Conservation (phyloP, 1,140 invertebrate species). For the Drosophila hydei region DNA sequence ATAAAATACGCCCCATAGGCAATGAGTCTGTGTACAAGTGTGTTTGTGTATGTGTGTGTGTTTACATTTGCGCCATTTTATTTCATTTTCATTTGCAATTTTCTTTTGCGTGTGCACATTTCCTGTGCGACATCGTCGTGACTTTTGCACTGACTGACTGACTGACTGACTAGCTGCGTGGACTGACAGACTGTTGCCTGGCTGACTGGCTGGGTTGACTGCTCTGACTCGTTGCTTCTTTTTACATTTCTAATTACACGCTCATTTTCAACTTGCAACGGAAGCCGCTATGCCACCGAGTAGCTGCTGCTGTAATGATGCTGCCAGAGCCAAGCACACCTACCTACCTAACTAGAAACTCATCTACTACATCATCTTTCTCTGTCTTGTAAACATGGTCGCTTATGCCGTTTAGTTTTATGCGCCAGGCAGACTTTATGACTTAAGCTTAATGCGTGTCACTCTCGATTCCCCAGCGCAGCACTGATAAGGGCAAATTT, state of each 20-base stretch:
- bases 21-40: slow-evolving; percentile 34
- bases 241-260: slow-evolving; percentile 74
- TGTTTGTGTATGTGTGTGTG: slow-evolving; percentile 37
- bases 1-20: slow-evolving; percentile 54
- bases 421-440: slow-evolving; percentile 37
- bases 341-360: not conserved
- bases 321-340: slow-evolving; percentile 3
- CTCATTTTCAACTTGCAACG: slow-evolving; percentile 69
- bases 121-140: slow-evolving; percentile 55
- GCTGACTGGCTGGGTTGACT: slow-evolving; percentile 15
- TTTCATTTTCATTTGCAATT: slow-evolving; percentile 71
- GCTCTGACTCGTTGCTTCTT: slow-evolving; percentile 32
- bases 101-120: slow-evolving; percentile 67
- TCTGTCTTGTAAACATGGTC: slow-evolving; percentile 43
- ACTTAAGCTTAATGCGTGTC: slow-evolving; percentile 51
- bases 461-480: slow-evolving; percentile 23
- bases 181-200: slow-evolving; percentile 14
- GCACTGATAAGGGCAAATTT: slow-evolving; percentile 46
- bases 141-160: slow-evolving; percentile 48
- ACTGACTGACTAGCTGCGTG: slow-evolving; percentile 23
- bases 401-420: slow-evolving; percentile 49
- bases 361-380: slow-evolving; percentile 12
- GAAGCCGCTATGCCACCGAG: slow-evolving; percentile 36
- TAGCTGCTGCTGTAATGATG: slow-evolving; percentile 23
- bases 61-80: slow-evolving; percentile 70